Evolutionary conservation across 2,113 vertebrate genomes (phyloP), one percentile per base, ranked within the genome.

Genomic region (Rutilus rutilus): DNA sequence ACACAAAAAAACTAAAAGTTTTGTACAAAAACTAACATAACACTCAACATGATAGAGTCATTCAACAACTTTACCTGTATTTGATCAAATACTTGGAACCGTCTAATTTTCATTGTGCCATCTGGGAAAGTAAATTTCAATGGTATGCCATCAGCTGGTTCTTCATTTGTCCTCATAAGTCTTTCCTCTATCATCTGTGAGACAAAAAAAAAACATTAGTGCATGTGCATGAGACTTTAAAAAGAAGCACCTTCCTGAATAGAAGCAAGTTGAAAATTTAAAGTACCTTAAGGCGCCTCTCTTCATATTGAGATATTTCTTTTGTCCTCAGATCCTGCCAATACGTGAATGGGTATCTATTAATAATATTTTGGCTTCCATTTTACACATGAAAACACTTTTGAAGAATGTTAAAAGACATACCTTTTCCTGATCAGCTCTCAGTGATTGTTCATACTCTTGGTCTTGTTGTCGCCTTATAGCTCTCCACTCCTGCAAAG

Each of bases 401-500:
- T 33, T 33, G 30, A 65, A 17, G 12, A 65, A 65, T 65, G 5
- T 65, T 65, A 33, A 65, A 65, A 65, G 64, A 65, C 64, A 30
- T 33, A 65, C 64, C 64, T 65, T 65, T 33, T 65, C 64, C 64
- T 33, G 64, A 65, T 65, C 64, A 27, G 64, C 27, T 65, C 27
- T 33, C 27, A 65, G 5, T 65, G 64, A 65, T 65, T 65, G 64
- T 5, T 65, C 64, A 15, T 65, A 65, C 27, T 65, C 64, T 65
- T 7, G 64, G 64, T 33, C 64, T 65, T 65, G 64, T 30, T 65
- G 64, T 30, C 27, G 5, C 27, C 64, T 30, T 65, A 65, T n/a
- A 65, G 27, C 27, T 65, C 64, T 6, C 64, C 64, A 65, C 64
- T 65, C 64, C 64, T 65, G 64, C 23, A 4, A 60, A 27, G 27